Conservation (phyloP, 2,888 invertebrate species). For the Eristalinus aeneus region DNA sequence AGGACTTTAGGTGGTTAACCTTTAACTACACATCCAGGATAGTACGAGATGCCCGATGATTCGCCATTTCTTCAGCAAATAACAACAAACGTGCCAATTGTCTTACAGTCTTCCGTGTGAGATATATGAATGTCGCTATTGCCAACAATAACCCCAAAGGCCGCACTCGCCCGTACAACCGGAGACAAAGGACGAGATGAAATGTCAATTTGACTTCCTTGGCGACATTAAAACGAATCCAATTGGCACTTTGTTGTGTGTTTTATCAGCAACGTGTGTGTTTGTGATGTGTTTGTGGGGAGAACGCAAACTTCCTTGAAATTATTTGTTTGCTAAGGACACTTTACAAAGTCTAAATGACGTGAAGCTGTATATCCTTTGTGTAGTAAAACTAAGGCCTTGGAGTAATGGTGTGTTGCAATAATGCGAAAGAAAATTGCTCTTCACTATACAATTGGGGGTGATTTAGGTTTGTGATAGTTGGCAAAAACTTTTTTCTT, state of each 20-base stretch:
- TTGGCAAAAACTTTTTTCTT: constrained; percentile 25
- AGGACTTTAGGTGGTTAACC: constrained; percentile 77
- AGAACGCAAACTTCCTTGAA: constrained; percentile 6
- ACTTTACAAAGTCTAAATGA: constrained; percentile 53
- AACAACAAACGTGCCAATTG: constrained; percentile 64
- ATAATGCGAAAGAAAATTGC: constrained; percentile 2
- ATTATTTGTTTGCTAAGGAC: constrained; percentile 43
- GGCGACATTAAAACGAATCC: constrained; percentile 61
- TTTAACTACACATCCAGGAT: constrained; percentile 68
- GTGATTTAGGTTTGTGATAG: constrained; percentile 31
- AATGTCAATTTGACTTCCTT: constrained; percentile 65
- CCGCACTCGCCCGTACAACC: background rate
- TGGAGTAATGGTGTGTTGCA: background rate
- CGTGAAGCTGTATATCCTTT: constrained; percentile 2
- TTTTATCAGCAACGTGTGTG: constrained; percentile 50
- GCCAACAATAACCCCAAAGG: constrained; percentile 41
- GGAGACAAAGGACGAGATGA: constrained; percentile 52
- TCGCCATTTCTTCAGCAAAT: constrained; percentile 25
- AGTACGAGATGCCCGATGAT: constrained; percentile 21
- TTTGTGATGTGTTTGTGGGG: constrained; percentile 6
- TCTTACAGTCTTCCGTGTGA: constrained; percentile 50
- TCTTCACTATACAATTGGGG: constrained; percentile 27
- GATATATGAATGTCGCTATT: constrained; percentile 57
- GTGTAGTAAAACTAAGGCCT: background rate
- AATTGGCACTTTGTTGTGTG: constrained; percentile 61